Evolutionary conservation across 1,140 invertebrate genomes (phyloP).

Genomic region (Phymastichus coffea): DNA sequence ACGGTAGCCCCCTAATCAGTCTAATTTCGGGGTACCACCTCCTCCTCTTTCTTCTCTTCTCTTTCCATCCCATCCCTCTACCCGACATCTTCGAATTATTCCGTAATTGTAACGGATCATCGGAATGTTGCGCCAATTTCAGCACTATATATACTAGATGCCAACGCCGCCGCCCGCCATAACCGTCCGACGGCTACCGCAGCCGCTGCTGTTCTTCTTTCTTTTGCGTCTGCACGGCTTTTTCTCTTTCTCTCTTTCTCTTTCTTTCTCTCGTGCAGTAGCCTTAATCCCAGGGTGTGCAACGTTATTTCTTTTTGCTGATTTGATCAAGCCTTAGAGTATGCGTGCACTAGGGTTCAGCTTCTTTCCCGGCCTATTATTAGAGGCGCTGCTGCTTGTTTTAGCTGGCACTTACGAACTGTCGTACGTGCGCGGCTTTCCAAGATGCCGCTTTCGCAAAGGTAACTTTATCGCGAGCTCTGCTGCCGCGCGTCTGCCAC

Average conservation of each 20-base stretch:
- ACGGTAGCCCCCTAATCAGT: slow-evolving; percentile 59
- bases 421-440: slow-evolving; percentile 7
- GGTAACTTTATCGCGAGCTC: background rate
- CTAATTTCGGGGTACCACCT: slow-evolving; percentile 52
- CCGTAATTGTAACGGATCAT: slow-evolving; percentile 54
- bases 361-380: background rate
- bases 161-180: too few species aligned
- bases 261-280: background rate
- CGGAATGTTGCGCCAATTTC: slow-evolving; percentile 48
- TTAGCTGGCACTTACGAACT: slow-evolving; percentile 6
- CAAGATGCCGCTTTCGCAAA: background rate
- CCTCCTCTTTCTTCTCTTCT: background rate
- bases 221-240: slow-evolving; percentile 9
- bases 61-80: background rate
- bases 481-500: background rate
- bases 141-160: background rate
- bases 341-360: background rate
- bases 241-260: slow-evolving; percentile 8
- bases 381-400: slow-evolving; percentile 6
- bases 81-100: slow-evolving; percentile 49
- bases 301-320: too few species aligned
- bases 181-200: slow-evolving; percentile 16
- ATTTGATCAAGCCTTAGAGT: too few species aligned
- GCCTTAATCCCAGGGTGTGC: too few species aligned
- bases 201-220: too few species aligned